Evolutionary conservation across 2,797 vertebrate species (phyloP).

Genomic region (Petrocephalus schoutedeni): DNA sequence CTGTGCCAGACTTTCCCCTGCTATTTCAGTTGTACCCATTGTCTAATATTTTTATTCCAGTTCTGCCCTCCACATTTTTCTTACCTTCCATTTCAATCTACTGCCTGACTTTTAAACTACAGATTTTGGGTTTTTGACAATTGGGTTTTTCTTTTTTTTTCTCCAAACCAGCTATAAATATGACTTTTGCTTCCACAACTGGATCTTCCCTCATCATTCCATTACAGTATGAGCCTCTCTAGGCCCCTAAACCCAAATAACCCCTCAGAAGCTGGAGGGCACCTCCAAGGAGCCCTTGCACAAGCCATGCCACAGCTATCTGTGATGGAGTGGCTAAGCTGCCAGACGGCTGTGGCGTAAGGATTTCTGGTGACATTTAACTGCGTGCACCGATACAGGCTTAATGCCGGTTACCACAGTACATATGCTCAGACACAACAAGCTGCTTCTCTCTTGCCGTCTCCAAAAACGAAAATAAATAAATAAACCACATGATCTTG

Average conservation of each 20-base stretch:
- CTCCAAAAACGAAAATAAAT: neutral
- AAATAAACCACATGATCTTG: neutral
- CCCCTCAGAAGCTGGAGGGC: slow-evolving; percentile 8
- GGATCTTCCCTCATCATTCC: neutral
- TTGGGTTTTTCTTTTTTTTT: neutral
- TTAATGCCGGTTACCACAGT: neutral
- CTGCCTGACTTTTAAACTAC: neutral
- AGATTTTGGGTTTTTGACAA: neutral
- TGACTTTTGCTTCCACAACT: neutral
- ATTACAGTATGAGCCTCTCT: neutral
- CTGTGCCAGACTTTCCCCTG: neutral
- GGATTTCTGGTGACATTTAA: slow-evolving; percentile 22
- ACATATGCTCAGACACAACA: neutral
- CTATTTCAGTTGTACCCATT: neutral
- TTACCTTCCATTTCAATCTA: neutral
- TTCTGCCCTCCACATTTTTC: neutral
- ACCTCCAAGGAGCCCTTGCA: slow-evolving; percentile 16
- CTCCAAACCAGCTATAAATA: neutral
- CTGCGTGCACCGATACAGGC: neutral
- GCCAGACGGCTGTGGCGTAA: neutral
- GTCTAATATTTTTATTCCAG: neutral
- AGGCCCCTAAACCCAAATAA: neutral
- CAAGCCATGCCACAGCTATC: neutral
- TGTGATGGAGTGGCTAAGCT: neutral
- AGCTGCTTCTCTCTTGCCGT: neutral